These are phyloP conservation scores for Hydraecia micacea DNA, from an alignment of 2,888 invertebrate genomes.

Conservation along the genomic window DNA sequence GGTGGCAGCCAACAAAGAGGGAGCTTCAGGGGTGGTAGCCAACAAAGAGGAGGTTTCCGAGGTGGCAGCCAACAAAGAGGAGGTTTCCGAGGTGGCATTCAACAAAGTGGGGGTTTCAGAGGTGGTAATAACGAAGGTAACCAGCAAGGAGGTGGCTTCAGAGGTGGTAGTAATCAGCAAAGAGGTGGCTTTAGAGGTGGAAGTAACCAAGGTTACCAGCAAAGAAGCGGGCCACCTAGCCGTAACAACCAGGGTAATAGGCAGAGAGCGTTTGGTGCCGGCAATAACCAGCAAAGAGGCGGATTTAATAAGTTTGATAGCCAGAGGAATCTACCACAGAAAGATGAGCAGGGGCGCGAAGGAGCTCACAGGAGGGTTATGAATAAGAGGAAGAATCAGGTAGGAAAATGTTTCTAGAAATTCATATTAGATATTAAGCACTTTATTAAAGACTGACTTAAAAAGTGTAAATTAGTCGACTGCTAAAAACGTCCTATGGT, in stretches of 20 bases:
- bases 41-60: conserved; percentile 26
- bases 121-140: conserved; percentile 5
- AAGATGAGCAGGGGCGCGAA: conserved; percentile 63
- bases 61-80: conserved; percentile 29
- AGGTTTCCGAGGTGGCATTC: conserved; percentile 19
- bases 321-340: conserved; percentile 54
- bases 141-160: conserved; percentile 25
- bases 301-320: conserved; percentile 57
- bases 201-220: conserved; percentile 25
- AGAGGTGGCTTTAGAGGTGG: conserved; percentile 19
- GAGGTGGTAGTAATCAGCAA: conserved; percentile 2
- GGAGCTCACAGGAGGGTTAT: conserved; percentile 81
- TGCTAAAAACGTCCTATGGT: not conserved
- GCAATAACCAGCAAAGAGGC: conserved; percentile 43
- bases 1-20: conserved; percentile 21
- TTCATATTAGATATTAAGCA: not conserved
- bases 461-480: no score
- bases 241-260: conserved; percentile 50
- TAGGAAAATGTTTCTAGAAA: conserved; percentile 54
- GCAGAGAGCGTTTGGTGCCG: conserved; percentile 41
- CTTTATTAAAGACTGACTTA: not conserved
- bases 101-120: conserved; percentile 29
- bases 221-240: conserved; percentile 44
- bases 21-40: conserved; percentile 4
- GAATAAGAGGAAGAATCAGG: conserved; percentile 83